Evolutionary conservation across 2,797 vertebrate genomes (phyloP), one percentile per base, ranked within the genome.

Genomic region (Acipenser ruthenus): DNA sequence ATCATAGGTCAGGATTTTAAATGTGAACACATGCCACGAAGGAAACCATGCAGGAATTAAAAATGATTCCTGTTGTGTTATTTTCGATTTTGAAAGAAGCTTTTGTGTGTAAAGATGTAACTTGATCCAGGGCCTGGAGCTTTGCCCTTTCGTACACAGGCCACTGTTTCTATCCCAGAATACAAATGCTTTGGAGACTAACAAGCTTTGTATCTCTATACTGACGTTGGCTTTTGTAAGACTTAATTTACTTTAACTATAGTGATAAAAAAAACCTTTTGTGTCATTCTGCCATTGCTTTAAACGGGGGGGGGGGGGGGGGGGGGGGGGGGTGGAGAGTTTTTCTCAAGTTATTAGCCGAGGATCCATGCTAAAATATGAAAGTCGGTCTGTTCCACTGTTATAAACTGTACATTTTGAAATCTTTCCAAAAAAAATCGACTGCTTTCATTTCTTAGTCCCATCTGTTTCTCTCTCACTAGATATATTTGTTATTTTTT

Each of bases 401-500:
- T 37, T 37, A 37, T 66, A 83, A 86, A 85, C 76, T 82, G 74
- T 76, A 68, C 75, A 77, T 77, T 73, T 84, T 87, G 85, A 89
- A 84, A 76, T 78, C 67, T 69, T 75, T 87, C 86, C 86, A 89
- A 85, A 58, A 58, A 58, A 87, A 88, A 86, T 84, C 85, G 84
- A 85, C 85, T 83, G 81, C 79, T 90, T 87, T 84, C 23, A 85
- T 89, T 84, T 88, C 83, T 89, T 79, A 81, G 64, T 83, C 84
- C 87, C 87, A 89, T 91, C 23, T 90, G 84, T 87, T 87, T 86
- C 80, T 67, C 81, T 87, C 81, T 86, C 78, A 68, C 82, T 82
- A 82, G 84, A 83, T 87, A 81, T 87, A 84, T 88, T 85, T 88
- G 85, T 88, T 89, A 87, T 81, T 90, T 85, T 88, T 87, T 89